These are phyloP conservation scores for Malurus alboscapulatus DNA, from an alignment of 2,113 vertebrate genomes.

Conservation along the genomic window DNA sequence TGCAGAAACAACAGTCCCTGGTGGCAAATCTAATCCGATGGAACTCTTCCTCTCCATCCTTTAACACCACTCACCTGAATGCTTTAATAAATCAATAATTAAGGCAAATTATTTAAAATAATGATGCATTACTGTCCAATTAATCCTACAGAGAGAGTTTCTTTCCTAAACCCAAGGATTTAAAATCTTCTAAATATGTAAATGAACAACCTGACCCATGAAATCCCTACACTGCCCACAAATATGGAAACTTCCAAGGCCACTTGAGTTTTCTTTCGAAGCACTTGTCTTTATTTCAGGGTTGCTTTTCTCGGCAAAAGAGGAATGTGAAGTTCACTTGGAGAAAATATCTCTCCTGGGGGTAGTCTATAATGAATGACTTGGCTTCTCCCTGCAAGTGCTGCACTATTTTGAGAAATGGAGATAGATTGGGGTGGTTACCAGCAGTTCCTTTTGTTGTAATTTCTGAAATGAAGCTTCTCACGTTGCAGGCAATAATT, in stretches of 20 bases:
- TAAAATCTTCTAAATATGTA: not conserved
- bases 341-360: constrained; percentile 66
- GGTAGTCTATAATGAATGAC: constrained; percentile 68
- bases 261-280: constrained; percentile 18
- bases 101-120: not conserved
- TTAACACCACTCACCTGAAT: not conserved
- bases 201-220: not conserved
- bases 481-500: constrained; percentile 64
- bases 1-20: not conserved
- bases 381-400: constrained; percentile 58
- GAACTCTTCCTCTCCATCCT: not conserved
- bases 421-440: constrained; percentile 56
- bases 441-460: constrained; percentile 62
- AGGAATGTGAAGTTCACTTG: constrained; percentile 44
- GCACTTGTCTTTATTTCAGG: constrained; percentile 53
- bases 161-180: not conserved
- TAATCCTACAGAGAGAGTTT: not conserved
- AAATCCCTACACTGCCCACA: not conserved
- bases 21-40: not conserved
- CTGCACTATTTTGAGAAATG: constrained; percentile 71
- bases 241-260: not conserved
- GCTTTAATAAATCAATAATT: not conserved
- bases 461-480: constrained; percentile 66
- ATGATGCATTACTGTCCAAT: not conserved
- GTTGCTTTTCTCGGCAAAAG: constrained; percentile 64